These are phyloP conservation scores for Onychostoma macrolepis DNA, from an alignment of 2,113 vertebrate genomes.

Conservation along the genomic window DNA sequence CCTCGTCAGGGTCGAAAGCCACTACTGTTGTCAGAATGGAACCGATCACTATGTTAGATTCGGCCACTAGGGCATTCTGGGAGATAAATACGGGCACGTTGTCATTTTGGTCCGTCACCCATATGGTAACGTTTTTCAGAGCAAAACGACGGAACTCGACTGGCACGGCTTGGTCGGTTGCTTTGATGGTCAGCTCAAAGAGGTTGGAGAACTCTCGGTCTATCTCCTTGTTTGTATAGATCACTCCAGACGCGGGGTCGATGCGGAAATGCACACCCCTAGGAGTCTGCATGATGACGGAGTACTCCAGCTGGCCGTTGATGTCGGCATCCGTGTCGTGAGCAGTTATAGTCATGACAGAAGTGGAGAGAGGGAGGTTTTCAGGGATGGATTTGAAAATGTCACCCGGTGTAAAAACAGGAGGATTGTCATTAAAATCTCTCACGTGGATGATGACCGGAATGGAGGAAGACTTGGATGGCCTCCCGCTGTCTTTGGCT, in stretches of 20 bases:
- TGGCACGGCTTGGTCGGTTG: conserved; percentile 90
- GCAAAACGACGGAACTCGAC: conserved; percentile 88
- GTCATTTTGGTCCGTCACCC: conserved; percentile 94
- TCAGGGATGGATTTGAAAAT: conserved; percentile 95
- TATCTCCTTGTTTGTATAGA: conserved; percentile 87
- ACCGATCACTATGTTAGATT: conserved; percentile 88
- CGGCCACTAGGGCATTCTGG: conserved; percentile 89
- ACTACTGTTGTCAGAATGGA: conserved; percentile 89
- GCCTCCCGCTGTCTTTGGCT: conserved; percentile 89
- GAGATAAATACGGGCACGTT: conserved; percentile 91
- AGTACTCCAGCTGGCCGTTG: conserved; percentile 88
- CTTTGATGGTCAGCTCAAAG: conserved; percentile 94
- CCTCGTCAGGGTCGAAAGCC: conserved; percentile 94
- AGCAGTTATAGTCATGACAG: conserved; percentile 87
- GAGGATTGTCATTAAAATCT: conserved; percentile 97
- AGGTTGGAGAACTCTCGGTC: conserved; percentile 94
- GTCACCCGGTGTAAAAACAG: conserved; percentile 89
- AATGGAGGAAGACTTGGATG: conserved; percentile 87
- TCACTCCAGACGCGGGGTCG: conserved; percentile 81
- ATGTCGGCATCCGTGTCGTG: conserved; percentile 95
- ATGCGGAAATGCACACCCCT: conserved; percentile 90
- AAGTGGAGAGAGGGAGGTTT: conserved; percentile 88
- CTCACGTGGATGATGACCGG: conserved; percentile 91
- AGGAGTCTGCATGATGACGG: conserved; percentile 90
- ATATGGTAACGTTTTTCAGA: conserved; percentile 93